Evolutionary conservation across 2,888 invertebrate species (phyloP), one percentile per base, ranked within the genome.

Genomic region (Ormia ochracea): DNA sequence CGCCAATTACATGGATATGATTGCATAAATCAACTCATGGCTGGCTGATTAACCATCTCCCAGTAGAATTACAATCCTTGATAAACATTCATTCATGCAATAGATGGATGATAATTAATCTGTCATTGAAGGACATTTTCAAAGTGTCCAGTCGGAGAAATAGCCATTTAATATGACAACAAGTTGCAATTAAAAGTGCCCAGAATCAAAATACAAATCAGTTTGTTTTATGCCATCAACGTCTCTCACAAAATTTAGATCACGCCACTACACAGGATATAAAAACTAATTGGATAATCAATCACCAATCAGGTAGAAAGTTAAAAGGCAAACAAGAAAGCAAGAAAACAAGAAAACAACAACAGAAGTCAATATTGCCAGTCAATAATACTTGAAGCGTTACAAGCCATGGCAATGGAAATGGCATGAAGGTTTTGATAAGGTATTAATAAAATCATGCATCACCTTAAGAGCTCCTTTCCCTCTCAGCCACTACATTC

Each of bases 271-370:
- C 31, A 19, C 31, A 31, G 66, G 23, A 73, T 65, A 14, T 54
- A 54, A 21, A 41, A 58, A 66, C 41, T 66, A 74, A 74, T 74
- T 74, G 48, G 66, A 28, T 66, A 66, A 74, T 74, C 74, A 74
- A 74, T 74, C 74, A 74, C 50, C 23, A 14, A 10, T 66, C 56
- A 58, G 38, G 48, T 17, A 38, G 48, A 58, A 65, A 43, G 7
- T 45, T 14, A 65, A 65, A 19, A 73, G 28, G 43, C 19, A 38
- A 4, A 31, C 1, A 21, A 14, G 10, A n/a, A 3, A 17, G 21
- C 33, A 19, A 3, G 10, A 6, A 28, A 23, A 2, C n/a, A 48
- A 14, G 2, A 0, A n/a, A 31, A 21, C 4, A 12, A 19, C 31
- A 54, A 31, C 4, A n/a, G 21, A 61, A 43, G 5, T 43, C n/a